phyloP scores from a whole-genome alignment of 2,888 invertebrate species.

The Lysandra coridon region DNA sequence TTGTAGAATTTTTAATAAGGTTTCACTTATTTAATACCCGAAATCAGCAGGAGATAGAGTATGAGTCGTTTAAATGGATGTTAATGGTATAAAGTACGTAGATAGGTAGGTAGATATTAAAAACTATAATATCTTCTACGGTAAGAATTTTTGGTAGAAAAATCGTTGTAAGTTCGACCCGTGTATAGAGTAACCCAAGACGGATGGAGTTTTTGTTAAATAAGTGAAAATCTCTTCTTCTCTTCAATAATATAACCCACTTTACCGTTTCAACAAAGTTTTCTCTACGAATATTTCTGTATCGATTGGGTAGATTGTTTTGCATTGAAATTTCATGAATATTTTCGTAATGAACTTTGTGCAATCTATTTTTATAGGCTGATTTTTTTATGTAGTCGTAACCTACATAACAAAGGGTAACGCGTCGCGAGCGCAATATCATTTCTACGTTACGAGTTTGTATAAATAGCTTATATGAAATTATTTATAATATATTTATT shows the following conservation, averaged over 20 bases:
- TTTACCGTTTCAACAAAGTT: slow-evolving; percentile 17
- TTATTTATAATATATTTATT: slow-evolving; percentile 73
- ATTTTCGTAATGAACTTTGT: slow-evolving; percentile 68
- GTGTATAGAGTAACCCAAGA: neutral
- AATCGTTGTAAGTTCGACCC: neutral
- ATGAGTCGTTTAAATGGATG: neutral
- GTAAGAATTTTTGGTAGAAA: neutral
- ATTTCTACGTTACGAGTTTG: slow-evolving; percentile 74
- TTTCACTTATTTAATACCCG: slow-evolving; percentile 25
- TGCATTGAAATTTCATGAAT: slow-evolving; percentile 55
- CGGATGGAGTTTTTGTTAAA: neutral
- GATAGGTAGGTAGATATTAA: slow-evolving; percentile 12
- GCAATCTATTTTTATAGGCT: slow-evolving; percentile 77
- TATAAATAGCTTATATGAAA: slow-evolving; percentile 72
- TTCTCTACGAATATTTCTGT: slow-evolving; percentile 33
- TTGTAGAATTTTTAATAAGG: slow-evolving; percentile 20
- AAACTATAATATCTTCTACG: slow-evolving; percentile 12
- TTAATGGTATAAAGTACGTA: slow-evolving; percentile 10
- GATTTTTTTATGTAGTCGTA: slow-evolving; percentile 55
- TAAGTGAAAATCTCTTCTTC: slow-evolving; percentile 18
- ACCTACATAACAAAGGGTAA: slow-evolving; percentile 49
- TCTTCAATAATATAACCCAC: neutral
- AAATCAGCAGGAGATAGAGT: neutral
- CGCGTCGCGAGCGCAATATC: slow-evolving; percentile 61
- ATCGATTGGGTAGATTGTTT: slow-evolving; percentile 35